A percentile compares a stretch with the other conserved stretches of the same genome.
phyloP scores from a whole-genome alignment of 2,113 vertebrate genomes.

The Poeciliopsis turrubarensis region DNA sequence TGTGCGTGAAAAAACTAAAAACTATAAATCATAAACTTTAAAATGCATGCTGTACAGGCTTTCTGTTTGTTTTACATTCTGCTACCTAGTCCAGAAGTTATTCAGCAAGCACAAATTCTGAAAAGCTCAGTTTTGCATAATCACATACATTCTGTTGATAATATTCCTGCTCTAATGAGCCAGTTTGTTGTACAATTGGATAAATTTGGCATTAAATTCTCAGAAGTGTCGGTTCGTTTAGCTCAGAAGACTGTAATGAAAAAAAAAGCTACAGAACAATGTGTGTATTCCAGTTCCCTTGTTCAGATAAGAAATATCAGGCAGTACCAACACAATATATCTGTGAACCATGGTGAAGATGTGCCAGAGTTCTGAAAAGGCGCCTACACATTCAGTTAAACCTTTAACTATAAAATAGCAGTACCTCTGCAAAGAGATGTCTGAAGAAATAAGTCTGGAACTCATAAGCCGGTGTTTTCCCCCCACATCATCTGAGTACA shows the following conservation, averaged over 20 bases:
- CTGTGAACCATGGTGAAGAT: slow-evolving; percentile 41
- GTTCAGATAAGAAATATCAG: slow-evolving; percentile 34
- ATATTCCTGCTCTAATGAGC: slow-evolving; percentile 32
- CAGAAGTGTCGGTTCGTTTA: slow-evolving; percentile 19
- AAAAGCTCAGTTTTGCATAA: background rate
- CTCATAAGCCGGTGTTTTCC: slow-evolving; percentile 59
- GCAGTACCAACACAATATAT: slow-evolving; percentile 31
- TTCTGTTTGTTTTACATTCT: slow-evolving; percentile 1
- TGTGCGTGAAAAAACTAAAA: background rate
- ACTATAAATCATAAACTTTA: background rate
- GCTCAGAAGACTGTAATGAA: slow-evolving; percentile 31
- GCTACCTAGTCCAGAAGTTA: too few relatives aligned
- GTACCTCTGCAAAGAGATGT: slow-evolving; percentile 53
- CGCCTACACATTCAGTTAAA: slow-evolving; percentile 52
- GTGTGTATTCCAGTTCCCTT: slow-evolving; percentile 32
- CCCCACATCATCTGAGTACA: slow-evolving; percentile 56
- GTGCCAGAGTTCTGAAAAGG: slow-evolving; percentile 19
- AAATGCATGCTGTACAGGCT: background rate
- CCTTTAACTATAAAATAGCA: slow-evolving; percentile 54
- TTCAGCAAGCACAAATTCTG: background rate
- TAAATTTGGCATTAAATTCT: slow-evolving; percentile 22
- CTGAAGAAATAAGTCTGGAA: slow-evolving; percentile 62
- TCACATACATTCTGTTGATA: slow-evolving; percentile 1
- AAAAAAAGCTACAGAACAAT: slow-evolving; percentile 42
- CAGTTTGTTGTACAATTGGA: slow-evolving; percentile 15